Evolutionary conservation across 2,888 invertebrate genomes (phyloP).

Genomic region (Agrilus mali): DNA sequence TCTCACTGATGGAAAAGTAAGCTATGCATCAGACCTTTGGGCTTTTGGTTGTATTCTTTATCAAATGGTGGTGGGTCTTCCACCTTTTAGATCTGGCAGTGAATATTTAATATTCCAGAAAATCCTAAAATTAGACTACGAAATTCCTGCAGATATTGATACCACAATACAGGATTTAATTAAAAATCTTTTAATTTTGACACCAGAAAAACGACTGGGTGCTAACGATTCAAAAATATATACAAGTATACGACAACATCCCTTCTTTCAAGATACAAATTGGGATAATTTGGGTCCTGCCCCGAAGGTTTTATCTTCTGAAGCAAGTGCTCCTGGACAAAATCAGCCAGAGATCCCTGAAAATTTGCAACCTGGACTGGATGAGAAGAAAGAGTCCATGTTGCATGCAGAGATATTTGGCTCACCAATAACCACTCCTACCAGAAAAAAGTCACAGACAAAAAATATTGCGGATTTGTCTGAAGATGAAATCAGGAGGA

Average conservation of each 20-base stretch:
- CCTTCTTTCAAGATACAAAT: conserved; percentile 72
- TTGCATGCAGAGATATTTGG: conserved; percentile 35
- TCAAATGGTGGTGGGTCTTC: conserved; percentile 90
- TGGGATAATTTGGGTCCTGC: conserved; percentile 76
- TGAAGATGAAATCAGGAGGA: conserved; percentile 49
- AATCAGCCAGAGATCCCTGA: conserved; percentile 45
- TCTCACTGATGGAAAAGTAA: conserved; percentile 59
- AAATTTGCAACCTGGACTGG: conserved; percentile 76
- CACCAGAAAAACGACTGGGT: conserved; percentile 71
- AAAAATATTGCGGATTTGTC: conserved; percentile 49
- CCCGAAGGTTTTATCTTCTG: conserved; percentile 54
- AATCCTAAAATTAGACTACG: conserved; percentile 80
- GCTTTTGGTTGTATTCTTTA: conserved; percentile 93
- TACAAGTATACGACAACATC: conserved; percentile 71
- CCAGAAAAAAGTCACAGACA: conserved; percentile 27
- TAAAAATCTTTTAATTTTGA: conserved; percentile 68
- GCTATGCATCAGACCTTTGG: conserved; percentile 86
- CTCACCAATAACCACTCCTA: conserved; percentile 12
- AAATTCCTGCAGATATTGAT: conserved; percentile 86
- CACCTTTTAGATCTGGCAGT: conserved; percentile 83
- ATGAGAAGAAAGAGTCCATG: conserved; percentile 66
- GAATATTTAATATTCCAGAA: conserved; percentile 96
- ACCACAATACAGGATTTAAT: conserved; percentile 79
- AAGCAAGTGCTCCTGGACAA: conserved; percentile 33
- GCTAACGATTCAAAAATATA: conserved; percentile 64